A percentile compares a stretch with the other conserved stretches of the same genome.
Conservation (phyloP, 1,140 invertebrate genomes). For the Drosophila bocki region DNA sequence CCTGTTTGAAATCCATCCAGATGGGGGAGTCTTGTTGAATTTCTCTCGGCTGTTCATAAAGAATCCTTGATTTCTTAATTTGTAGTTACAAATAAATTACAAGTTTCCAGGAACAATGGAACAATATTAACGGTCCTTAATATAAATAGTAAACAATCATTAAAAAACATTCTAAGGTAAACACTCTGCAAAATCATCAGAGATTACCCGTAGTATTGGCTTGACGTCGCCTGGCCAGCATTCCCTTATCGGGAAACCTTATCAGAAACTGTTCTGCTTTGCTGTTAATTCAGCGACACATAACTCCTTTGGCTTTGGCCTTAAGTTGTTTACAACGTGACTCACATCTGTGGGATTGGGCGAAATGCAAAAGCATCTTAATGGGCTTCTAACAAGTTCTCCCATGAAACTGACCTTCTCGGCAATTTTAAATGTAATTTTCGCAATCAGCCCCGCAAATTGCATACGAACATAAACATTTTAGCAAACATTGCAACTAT, state of each 20-base stretch:
- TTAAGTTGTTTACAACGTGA: constrained; percentile 4
- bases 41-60: background rate
- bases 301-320: background rate
- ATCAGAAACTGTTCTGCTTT: constrained; percentile 7
- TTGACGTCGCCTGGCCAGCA: background rate
- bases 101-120: background rate
- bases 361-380: constrained; percentile 18
- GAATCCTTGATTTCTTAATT: background rate
- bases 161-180: background rate
- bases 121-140: background rate
- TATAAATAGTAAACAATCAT: background rate
- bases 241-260: constrained; percentile 5
- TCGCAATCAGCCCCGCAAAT: constrained; percentile 3
- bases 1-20: background rate
- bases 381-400: constrained; percentile 24
- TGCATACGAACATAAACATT: constrained; percentile 3
- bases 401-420: constrained; percentile 26
- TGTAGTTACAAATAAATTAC: background rate
- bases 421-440: constrained; percentile 17
- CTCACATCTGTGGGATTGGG: background rate
- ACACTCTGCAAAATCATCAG: background rate
- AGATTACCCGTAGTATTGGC: background rate
- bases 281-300: constrained; percentile 9
- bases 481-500: background rate
- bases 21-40: background rate